Evolutionary conservation across 1,140 invertebrate genomes (phyloP).

Genomic region (Zaprionus africanus): DNA sequence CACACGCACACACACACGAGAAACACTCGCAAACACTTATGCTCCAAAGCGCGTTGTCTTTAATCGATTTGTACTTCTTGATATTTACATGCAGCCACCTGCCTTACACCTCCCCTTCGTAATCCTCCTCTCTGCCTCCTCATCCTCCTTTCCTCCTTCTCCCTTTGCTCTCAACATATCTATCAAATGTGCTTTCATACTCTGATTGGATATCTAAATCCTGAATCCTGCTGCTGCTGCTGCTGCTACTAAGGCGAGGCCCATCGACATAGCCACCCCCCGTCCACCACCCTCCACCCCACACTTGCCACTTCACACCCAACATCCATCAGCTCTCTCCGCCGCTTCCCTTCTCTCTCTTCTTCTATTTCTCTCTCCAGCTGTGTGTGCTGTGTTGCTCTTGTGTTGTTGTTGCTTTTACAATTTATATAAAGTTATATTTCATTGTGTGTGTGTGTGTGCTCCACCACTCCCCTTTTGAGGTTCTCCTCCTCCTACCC

Average conservation of each 20-base stretch:
- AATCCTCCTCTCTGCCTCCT: conserved; percentile 17
- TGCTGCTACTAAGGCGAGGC: conserved; percentile 37
- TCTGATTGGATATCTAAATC: conserved; percentile 83
- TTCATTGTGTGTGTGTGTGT: conserved; percentile 58
- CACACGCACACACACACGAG: neutral
- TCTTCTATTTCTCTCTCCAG: conserved; percentile 18
- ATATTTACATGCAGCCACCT: conserved; percentile 70
- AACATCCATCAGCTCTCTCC: conserved; percentile 53
- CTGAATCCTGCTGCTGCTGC: conserved; percentile 62
- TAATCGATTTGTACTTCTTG: conserved; percentile 82
- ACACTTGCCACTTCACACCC: conserved; percentile 37
- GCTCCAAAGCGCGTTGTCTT: conserved; percentile 66
- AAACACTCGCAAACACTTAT: conserved; percentile 38
- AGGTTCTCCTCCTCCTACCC: neutral
- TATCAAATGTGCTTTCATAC: conserved; percentile 66
- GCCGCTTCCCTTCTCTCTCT: conserved; percentile 46
- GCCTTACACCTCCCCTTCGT: neutral
- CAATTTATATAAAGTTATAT: conserved; percentile 80
- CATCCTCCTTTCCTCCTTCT: neutral
- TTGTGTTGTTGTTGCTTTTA: conserved; percentile 64
- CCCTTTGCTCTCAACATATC: conserved; percentile 46
- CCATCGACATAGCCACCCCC: conserved; percentile 12
- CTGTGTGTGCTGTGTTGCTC: conserved; percentile 24
- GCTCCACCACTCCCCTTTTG: conserved; percentile 12
- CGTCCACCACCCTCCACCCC: neutral